These are phyloP conservation scores for Stramonita haemastoma DNA, from an alignment of 2,888 invertebrate species.

Conservation along the genomic window DNA sequence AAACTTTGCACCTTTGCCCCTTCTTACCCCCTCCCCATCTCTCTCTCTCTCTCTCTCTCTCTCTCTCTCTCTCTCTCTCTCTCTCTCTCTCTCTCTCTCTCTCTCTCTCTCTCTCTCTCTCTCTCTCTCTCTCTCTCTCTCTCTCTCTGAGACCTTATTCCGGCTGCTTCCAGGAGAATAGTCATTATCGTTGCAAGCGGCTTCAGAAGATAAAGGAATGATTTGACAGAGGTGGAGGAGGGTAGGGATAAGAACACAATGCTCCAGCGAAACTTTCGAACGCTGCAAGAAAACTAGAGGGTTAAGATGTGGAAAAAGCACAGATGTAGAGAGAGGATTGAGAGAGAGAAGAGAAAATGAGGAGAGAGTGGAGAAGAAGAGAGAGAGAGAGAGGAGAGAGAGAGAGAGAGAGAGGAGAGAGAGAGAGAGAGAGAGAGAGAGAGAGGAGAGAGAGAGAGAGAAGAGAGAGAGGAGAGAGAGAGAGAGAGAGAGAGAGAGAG, in stretches of 20 bases:
- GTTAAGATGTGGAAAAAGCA: too few species aligned
- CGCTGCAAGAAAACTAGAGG: too few species aligned
- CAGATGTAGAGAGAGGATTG: too few species aligned
- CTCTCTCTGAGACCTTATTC: neutral
- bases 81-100: neutral
- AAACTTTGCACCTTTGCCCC: too few species aligned
- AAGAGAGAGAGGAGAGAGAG: slow-evolving; percentile 26
- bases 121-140: neutral
- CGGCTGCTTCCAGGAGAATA: neutral
- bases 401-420: neutral
- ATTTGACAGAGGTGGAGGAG: too few species aligned
- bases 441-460: neutral
- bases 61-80: neutral
- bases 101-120: neutral
- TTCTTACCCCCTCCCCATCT: neutral
- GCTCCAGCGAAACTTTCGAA: too few species aligned
- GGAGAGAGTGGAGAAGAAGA: neutral
- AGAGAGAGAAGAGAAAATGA: neutral
- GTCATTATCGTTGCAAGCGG: neutral
- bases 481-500: slow-evolving; percentile 24
- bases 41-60: neutral
- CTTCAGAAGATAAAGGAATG: neutral
- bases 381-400: neutral
- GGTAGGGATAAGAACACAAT: too few species aligned
- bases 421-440: slow-evolving; percentile 25